Percentiles rank a stretch among this genome's conserved stretches.
Evolutionary conservation across 1,140 invertebrate species (phyloP).

Genomic region (Melanaphis sacchari): DNA sequence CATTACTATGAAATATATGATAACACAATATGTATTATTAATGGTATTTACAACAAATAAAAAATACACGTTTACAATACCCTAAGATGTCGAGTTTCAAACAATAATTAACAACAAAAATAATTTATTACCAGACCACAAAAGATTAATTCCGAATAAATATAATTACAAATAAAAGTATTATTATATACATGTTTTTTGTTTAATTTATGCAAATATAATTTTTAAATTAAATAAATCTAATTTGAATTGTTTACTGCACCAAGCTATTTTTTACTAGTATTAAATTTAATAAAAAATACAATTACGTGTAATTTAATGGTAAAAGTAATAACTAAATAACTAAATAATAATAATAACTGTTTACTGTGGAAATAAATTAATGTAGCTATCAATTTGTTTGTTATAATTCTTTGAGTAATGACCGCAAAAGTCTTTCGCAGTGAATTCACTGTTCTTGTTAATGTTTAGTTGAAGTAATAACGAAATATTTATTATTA

Average conservation of each 20-base stretch:
- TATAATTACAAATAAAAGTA: neutral
- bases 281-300: neutral
- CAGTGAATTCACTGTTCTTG: neutral
- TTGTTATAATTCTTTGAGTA: neutral
- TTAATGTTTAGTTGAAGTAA: neutral
- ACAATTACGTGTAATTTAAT: neutral
- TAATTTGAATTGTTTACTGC: neutral
- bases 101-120: neutral
- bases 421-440: neutral
- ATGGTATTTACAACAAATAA: neutral
- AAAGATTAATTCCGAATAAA: neutral
- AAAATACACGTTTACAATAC: neutral
- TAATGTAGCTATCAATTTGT: neutral
- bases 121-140: neutral
- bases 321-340: neutral
- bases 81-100: neutral
- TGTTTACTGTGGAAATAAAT: neutral
- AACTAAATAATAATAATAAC: too few relatives aligned
- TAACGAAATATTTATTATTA: neutral
- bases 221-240: conserved; percentile 1
- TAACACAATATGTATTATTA: conserved; percentile 16
- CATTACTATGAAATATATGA: neutral
- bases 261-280: neutral
- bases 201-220: neutral
- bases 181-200: neutral